These are phyloP conservation scores for Hypsibius dujardini DNA, from an alignment of 1,140 invertebrate genomes.

Conservation along the genomic window DNA sequence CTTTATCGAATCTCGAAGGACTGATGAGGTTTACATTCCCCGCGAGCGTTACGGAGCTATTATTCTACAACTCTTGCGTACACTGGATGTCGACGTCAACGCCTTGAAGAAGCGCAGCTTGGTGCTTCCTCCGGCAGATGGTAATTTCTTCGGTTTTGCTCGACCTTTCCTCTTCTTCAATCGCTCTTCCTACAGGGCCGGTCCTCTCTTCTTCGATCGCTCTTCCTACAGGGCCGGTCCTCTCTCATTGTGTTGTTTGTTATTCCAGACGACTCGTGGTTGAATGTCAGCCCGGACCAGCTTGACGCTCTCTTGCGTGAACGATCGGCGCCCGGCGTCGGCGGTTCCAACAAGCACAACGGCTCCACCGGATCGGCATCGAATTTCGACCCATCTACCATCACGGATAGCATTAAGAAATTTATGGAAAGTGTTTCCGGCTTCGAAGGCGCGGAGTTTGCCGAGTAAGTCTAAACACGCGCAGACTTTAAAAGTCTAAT, in stretches of 20 bases:
- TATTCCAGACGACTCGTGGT: conserved; percentile 58
- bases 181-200: too few species aligned
- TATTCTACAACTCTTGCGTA: conserved; percentile 38
- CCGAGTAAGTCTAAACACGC: conserved; percentile 31
- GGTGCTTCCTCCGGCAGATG: conserved; percentile 34
- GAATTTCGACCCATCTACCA: conserved; percentile 35
- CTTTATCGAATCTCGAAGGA: conserved; percentile 2
- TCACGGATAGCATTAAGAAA: conserved; percentile 45
- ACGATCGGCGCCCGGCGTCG: conserved; percentile 41
- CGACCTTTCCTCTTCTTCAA: too few species aligned
- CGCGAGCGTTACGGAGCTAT: background rate
- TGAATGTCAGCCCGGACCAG: conserved; percentile 57
- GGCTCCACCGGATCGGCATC: too few species aligned
- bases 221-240: too few species aligned
- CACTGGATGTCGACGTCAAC: conserved; percentile 37
- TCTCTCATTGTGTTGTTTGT: background rate
- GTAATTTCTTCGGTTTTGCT: too few species aligned
- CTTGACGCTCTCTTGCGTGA: conserved; percentile 59
- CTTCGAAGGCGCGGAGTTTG: conserved; percentile 53
- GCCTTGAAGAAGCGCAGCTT: conserved; percentile 37
- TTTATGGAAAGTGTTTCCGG: conserved; percentile 65
- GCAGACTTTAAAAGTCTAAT: too few species aligned
- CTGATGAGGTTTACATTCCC: background rate
- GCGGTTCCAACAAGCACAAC: conserved; percentile 3
- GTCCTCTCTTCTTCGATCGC: too few species aligned